These are phyloP conservation scores for Drosophila neotestacea DNA, from an alignment of 2,888 invertebrate genomes.

Conservation along the genomic window DNA sequence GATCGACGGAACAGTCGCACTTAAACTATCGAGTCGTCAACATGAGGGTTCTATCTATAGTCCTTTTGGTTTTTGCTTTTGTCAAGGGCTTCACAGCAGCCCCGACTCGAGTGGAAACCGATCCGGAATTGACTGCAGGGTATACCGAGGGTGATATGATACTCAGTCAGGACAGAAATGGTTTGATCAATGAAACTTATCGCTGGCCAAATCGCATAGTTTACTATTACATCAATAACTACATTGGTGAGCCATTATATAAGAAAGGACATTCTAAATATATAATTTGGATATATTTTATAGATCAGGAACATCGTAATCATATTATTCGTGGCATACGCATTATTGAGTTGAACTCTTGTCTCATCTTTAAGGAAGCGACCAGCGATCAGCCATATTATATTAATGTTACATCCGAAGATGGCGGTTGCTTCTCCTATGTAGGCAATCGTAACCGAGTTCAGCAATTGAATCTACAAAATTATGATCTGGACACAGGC, in stretches of 20 bases:
- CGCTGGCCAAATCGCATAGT: slow-evolving; percentile 89
- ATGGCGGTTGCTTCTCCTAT: slow-evolving; percentile 90
- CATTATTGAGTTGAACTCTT: slow-evolving; percentile 90
- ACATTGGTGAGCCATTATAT: slow-evolving; percentile 47
- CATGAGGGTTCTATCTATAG: slow-evolving; percentile 35
- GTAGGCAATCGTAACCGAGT: slow-evolving; percentile 88
- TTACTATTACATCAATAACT: slow-evolving; percentile 86
- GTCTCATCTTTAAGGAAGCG: slow-evolving; percentile 89
- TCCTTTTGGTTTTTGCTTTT: slow-evolving; percentile 11
- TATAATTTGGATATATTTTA: background rate
- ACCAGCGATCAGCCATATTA: slow-evolving; percentile 81
- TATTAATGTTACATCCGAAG: slow-evolving; percentile 73
- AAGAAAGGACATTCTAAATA: background rate
- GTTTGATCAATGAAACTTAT: slow-evolving; percentile 86
- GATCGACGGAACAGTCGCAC: slow-evolving; percentile 25
- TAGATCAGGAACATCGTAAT: slow-evolving; percentile 86
- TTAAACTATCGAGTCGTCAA: slow-evolving; percentile 11
- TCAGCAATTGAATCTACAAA: slow-evolving; percentile 78
- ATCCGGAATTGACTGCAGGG: slow-evolving; percentile 91
- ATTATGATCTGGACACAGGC: slow-evolving; percentile 72
- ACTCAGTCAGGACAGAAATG: slow-evolving; percentile 86
- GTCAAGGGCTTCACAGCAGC: slow-evolving; percentile 13
- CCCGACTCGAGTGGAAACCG: slow-evolving; percentile 77
- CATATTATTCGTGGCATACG: slow-evolving; percentile 89
- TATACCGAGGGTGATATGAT: slow-evolving; percentile 92